A percentile compares a stretch with the other conserved stretches of the same genome.
phyloP scores from a whole-genome alignment of 92 coral and sea anemone genomes.

The Epizoanthus scotinus region DNA sequence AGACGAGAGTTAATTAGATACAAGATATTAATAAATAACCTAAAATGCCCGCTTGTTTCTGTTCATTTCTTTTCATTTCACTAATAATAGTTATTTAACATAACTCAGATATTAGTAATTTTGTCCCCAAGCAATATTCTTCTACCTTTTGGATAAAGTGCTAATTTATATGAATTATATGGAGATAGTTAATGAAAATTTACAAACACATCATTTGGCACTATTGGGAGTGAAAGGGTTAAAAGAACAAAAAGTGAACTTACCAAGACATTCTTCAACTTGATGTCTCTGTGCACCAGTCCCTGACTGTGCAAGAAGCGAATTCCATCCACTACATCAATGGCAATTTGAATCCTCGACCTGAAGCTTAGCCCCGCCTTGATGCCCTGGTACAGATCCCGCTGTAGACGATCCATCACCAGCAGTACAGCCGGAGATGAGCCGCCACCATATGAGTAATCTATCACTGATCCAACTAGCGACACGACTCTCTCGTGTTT shows the following conservation, averaged over 20 bases:
- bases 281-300: conserved; percentile 93
- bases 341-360: conserved; percentile 85
- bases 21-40: no score
- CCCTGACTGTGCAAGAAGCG: conserved; percentile 98
- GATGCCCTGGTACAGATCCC: conserved; percentile 96
- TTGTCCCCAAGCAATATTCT: no score
- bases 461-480: conserved; percentile 93
- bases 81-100: no score
- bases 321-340: conserved; percentile 96
- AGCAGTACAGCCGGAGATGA: conserved; percentile 92
- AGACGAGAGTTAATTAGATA: no score
- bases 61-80: no score
- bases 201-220: no score
- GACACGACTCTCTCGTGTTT: conserved; percentile 87
- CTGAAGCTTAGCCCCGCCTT: conserved; percentile 87
- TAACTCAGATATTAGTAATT: no score
- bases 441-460: conserved; percentile 96
- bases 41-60: no score
- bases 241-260: conserved; percentile 24
- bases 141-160: no score
- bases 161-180: no score
- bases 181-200: no score
- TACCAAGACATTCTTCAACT: conserved; percentile 95
- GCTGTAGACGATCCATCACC: conserved; percentile 94
- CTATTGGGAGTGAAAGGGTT: no score